Base-by-base conservation (phyloP, 2,797 vertebrate genomes). In the Oreonectes daqikongensis region DNA sequence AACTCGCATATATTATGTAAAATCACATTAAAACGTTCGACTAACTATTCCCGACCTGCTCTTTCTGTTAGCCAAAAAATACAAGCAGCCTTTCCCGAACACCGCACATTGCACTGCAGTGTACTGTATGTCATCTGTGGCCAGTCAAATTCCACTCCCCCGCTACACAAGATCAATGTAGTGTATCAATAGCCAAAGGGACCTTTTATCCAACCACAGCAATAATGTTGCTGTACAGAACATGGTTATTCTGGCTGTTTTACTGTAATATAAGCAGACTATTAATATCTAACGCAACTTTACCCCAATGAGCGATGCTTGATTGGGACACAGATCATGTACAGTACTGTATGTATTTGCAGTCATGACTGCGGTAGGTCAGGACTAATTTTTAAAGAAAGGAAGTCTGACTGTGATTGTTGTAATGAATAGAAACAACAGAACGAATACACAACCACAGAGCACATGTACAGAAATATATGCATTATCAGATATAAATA, bases 191-290 rank as follows among this genome's bases (percentile, higher is more conserved):
- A 35, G 59, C 30, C 59, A 61, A 38, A n/a, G 10, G 30, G 28
- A 35, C 57, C 57, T 60, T 35, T 61, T 61, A 59, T 59, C 26
- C 55, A 59, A 59, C 55, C 55, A 75, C 72, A 50, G 38, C 46
- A 42, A 65, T 66, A 55, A 55, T 55, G 48, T 74, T 50, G 28
- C 8, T 14, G 17, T 11, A 18, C 11, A 4, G n/a, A 30, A 50
- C 70, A 7, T 24, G 53, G 53, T 57, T 32, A 32, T 52, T 42
- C 30, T 65, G 46, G 28, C 24, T 44, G 20, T n/a, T 52, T 24
- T 28, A 11, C 26, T 32, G 55, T 35, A 46, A 44, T 5, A 60
- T 30, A 59, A 59, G 55, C 55, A 28, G 55, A 59, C 26, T 59
- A 30, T 57, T 59, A 59, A 30, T 59, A 30, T 15, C 15, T 18